Percentiles rank a stretch among this genome's conserved stretches.
These are phyloP conservation scores for Oceanites oceanicus DNA, from an alignment of 2,113 vertebrate genomes.

Conservation along the genomic window DNA sequence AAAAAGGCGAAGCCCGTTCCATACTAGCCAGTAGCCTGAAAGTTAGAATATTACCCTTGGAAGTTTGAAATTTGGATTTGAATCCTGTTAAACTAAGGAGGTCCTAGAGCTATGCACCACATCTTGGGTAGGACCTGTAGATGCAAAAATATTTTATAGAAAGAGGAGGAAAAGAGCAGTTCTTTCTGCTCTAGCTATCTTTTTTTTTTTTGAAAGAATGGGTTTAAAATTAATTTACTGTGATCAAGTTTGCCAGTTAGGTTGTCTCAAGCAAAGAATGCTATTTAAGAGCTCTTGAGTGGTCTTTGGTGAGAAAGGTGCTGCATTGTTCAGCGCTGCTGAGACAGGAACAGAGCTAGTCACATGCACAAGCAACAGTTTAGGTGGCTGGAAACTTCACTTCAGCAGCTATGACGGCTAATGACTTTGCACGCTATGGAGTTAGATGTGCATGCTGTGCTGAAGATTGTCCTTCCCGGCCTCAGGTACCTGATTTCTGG, in stretches of 20 bases:
- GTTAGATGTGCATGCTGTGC: background rate
- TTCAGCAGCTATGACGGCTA: background rate
- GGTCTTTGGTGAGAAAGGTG: background rate
- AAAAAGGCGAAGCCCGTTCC: background rate
- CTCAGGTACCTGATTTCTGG: background rate
- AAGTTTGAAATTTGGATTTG: background rate
- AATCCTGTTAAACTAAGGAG: background rate
- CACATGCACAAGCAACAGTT: background rate
- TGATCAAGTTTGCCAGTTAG: background rate
- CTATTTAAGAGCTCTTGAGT: background rate
- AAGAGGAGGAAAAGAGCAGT: background rate
- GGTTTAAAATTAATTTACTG: background rate
- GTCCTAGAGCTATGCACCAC: background rate
- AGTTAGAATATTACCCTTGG: background rate
- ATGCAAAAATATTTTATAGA: background rate
- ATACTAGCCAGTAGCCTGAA: background rate
- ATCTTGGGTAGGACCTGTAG: background rate
- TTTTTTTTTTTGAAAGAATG: background rate
- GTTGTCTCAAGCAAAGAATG: background rate
- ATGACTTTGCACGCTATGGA: background rate
- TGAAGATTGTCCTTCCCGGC: background rate
- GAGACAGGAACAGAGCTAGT: background rate
- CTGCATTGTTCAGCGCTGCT: background rate
- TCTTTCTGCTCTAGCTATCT: background rate
- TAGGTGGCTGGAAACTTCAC: background rate